phyloP scores from a whole-genome alignment of 2,797 vertebrate species.

The Sebastes itinus region DNA sequence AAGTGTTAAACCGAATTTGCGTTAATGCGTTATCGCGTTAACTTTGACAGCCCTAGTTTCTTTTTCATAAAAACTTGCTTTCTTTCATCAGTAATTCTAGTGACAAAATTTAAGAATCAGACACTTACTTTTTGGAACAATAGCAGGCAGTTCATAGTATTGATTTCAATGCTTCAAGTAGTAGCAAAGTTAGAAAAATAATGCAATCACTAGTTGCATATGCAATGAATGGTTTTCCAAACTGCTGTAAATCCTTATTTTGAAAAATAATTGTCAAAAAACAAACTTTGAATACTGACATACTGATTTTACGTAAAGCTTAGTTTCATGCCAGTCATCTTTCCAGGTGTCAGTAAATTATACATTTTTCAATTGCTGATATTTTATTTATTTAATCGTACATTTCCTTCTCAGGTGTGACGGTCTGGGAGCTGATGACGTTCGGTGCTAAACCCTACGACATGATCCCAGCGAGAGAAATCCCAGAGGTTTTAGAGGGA shows the following conservation, averaged over 20 bases:
- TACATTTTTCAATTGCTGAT: background rate
- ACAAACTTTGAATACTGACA: background rate
- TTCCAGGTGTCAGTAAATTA: background rate
- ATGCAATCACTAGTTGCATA: background rate
- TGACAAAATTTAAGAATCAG: background rate
- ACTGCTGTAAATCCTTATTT: background rate
- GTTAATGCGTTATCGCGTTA: background rate
- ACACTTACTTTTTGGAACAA: background rate
- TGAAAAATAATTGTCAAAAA: too few species aligned
- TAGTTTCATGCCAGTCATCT: background rate
- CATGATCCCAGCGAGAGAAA: conserved; percentile 93
- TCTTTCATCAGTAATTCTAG: background rate
- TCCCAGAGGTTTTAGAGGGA: conserved; percentile 92
- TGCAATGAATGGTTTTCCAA: background rate
- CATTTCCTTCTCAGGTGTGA: conserved; percentile 85
- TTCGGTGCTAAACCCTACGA: conserved; percentile 97
- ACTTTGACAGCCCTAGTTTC: background rate
- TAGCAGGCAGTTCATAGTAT: background rate
- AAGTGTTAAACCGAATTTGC: too few species aligned
- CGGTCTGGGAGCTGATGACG: conserved; percentile 98
- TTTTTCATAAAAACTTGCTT: background rate
- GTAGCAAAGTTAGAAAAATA: background rate
- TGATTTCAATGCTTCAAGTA: background rate
- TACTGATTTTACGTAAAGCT: background rate
- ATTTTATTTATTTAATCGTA: background rate